phyloP scores from a whole-genome alignment of 1,140 invertebrate genomes.

The Drosophila bocki region DNA sequence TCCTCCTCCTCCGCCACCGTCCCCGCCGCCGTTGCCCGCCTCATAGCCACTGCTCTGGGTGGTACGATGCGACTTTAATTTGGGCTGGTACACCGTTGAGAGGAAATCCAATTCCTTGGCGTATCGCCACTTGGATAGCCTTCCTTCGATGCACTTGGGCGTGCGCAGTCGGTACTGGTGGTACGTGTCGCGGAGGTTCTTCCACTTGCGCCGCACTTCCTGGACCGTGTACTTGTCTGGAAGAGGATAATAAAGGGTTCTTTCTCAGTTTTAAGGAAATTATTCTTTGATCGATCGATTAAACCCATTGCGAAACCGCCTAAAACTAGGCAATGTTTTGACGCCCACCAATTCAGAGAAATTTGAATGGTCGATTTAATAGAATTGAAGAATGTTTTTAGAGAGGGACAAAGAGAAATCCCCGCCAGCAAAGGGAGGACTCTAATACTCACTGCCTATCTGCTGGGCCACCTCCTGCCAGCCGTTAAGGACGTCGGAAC shows the following conservation, averaged over 20 bases:
- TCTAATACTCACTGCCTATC: constrained; percentile 73
- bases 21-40: constrained; percentile 3
- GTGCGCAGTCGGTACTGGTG: constrained; percentile 83
- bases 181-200: constrained; percentile 80
- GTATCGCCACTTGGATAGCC: constrained; percentile 80
- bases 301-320: neutral
- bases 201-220: constrained; percentile 81
- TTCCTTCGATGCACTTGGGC: constrained; percentile 74
- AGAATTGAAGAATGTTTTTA: neutral
- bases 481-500: constrained; percentile 74
- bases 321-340: neutral
- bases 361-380: neutral
- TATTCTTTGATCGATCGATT: too few species aligned
- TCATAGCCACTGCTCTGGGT: constrained; percentile 35
- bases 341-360: neutral
- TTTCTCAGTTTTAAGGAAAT: too few species aligned
- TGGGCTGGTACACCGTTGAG: constrained; percentile 79
- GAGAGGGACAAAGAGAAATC: neutral
- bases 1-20: neutral
- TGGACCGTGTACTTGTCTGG: constrained; percentile 82
- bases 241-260: neutral
- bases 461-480: constrained; percentile 77
- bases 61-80: constrained; percentile 74
- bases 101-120: constrained; percentile 79
- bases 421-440: neutral